A percentile compares a stretch with the other conserved stretches of the same genome.
Evolutionary conservation across 2,113 vertebrate species (phyloP).

Genomic region (Crotalus helleri): DNA sequence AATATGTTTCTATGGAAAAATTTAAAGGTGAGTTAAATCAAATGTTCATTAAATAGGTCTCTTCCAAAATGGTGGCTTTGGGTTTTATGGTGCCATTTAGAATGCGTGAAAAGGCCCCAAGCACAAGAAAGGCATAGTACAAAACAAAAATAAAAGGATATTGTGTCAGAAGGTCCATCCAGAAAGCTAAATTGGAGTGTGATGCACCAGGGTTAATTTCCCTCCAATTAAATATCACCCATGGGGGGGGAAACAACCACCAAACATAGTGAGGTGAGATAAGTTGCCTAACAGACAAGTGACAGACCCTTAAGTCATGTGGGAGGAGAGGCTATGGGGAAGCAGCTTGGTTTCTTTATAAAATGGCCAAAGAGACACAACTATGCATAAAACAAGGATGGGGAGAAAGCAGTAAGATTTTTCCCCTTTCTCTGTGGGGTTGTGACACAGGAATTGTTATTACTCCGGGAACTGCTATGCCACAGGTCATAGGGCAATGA

Average conservation of each 20-base stretch:
- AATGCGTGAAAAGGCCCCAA: accelerated
- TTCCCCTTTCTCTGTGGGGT: not conserved
- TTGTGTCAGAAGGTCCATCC: not conserved
- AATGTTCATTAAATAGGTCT: not conserved
- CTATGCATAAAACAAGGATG: not conserved
- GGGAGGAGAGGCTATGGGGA: not conserved
- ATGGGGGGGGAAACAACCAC: not conserved
- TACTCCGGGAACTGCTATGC: not conserved
- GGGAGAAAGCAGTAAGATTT: not conserved
- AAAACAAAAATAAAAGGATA: not conserved
- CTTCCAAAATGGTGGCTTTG: accelerated
- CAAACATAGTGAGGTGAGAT: not conserved
- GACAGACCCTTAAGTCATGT: not conserved
- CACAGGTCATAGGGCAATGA: not conserved
- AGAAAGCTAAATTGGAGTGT: not conserved
- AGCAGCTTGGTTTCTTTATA: not conserved
- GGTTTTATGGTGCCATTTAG: conserved; percentile 2
- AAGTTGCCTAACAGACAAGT: not conserved
- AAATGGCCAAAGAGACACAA: not conserved
- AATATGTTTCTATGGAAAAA: not conserved
- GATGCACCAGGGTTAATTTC: not conserved
- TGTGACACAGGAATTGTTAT: not conserved
- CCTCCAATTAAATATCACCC: not conserved
- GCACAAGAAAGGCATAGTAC: not conserved
- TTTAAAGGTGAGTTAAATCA: not conserved